Percentiles rank a stretch among this genome's conserved stretches.
Evolutionary conservation across 2,888 invertebrate genomes (phyloP).

Genomic region (Oscheius sp.): DNA sequence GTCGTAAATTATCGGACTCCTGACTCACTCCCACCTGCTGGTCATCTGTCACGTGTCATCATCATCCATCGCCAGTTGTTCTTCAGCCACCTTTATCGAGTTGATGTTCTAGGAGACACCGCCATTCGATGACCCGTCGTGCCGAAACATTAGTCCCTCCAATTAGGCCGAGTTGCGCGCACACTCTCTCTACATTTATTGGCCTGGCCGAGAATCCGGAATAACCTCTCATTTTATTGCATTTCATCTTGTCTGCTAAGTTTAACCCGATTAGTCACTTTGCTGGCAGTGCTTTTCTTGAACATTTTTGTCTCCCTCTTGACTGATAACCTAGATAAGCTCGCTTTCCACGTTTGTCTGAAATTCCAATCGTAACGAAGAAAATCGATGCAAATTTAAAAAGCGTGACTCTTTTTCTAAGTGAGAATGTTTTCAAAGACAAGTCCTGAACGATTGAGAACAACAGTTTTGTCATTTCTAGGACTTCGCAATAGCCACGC

Average conservation of each 20-base stretch:
- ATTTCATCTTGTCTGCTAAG: not conserved
- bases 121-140: slow-evolving; percentile 2
- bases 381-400: too few species aligned
- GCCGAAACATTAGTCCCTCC: slow-evolving; percentile 28
- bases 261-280: slow-evolving; percentile 5
- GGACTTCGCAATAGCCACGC: too few species aligned
- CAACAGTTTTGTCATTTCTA: too few species aligned
- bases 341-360: too few species aligned
- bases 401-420: too few species aligned
- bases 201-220: not conserved
- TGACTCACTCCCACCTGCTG: slow-evolving; percentile 20
- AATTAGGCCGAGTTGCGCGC: slow-evolving; percentile 31
- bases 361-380: too few species aligned
- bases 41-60: slow-evolving; percentile 16
- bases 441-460: too few species aligned
- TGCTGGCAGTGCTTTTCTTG: not conserved
- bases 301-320: not conserved
- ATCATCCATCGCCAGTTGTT: slow-evolving; percentile 10
- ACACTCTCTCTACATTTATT: slow-evolving; percentile 12
- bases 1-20: slow-evolving; percentile 7
- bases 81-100: not conserved
- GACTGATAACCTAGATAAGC: not conserved
- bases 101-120: not conserved
- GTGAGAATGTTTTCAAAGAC: too few species aligned
- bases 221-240: not conserved